Evolutionary conservation across 1,140 invertebrate genomes (phyloP).

Genomic region (Procambarus virginalis): DNA sequence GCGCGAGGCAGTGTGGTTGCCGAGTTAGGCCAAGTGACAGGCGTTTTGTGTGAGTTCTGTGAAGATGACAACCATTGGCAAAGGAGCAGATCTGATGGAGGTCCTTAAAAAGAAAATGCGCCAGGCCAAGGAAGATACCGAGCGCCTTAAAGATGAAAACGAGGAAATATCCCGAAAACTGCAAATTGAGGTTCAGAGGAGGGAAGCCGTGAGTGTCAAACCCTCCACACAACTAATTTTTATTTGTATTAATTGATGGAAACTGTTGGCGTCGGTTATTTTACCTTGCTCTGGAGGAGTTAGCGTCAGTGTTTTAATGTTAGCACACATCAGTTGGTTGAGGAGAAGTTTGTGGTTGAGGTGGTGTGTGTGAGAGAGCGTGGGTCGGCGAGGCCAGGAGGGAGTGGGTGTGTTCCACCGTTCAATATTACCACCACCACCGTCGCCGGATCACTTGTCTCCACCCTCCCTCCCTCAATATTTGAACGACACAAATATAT

Average conservation of each 20-base stretch:
- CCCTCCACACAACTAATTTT: neutral
- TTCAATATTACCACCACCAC: constrained; percentile 30
- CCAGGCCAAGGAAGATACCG: constrained; percentile 70
- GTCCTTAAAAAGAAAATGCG: constrained; percentile 71
- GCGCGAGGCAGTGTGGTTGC: constrained; percentile 59
- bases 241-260: too few species aligned
- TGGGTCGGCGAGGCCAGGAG: constrained; percentile 24
- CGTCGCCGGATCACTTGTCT: neutral
- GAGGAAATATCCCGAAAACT: constrained; percentile 69
- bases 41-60: constrained; percentile 20
- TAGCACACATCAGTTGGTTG: too few species aligned
- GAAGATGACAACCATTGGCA: constrained; percentile 69
- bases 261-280: too few species aligned
- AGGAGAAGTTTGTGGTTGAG: too few species aligned
- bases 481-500: too few species aligned
- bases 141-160: constrained; percentile 69
- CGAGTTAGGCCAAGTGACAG: constrained; percentile 46
- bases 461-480: neutral
- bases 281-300: too few species aligned
- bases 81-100: constrained; percentile 70
- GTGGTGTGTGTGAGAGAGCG: neutral
- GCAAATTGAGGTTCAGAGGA: constrained; percentile 65
- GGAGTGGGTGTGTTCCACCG: constrained; percentile 48
- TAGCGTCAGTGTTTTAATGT: too few species aligned
- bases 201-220: constrained; percentile 69